Conservation (phyloP, 2,113 vertebrate genomes). For the Empidonax traillii region DNA sequence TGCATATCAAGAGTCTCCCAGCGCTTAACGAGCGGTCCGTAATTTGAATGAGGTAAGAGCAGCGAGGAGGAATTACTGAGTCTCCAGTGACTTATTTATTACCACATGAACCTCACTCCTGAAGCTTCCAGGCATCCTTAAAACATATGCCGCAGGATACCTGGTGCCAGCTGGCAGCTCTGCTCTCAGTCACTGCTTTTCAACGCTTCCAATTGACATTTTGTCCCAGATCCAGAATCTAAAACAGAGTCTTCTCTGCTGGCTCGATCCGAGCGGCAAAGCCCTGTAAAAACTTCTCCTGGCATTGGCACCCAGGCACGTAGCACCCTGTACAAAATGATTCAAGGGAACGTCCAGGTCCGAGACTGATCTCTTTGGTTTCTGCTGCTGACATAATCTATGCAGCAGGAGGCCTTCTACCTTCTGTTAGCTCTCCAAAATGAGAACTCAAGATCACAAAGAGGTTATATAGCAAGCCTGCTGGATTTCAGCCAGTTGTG, state of each 20-base stretch:
- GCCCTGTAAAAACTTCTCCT: background rate
- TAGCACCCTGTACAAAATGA: background rate
- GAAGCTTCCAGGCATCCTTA: slow-evolving; percentile 34
- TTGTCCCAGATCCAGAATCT: slow-evolving; percentile 38
- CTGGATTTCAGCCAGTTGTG: background rate
- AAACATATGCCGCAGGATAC: background rate
- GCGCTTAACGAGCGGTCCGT: background rate
- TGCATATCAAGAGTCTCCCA: background rate
- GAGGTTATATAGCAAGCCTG: background rate
- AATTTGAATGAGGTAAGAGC: slow-evolving; percentile 6
- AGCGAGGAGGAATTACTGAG: background rate
- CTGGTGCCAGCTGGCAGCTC: slow-evolving; percentile 48
- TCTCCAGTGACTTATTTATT: background rate
- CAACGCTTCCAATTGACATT: background rate
- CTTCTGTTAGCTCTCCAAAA: slow-evolving; percentile 41
- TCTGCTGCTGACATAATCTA: slow-evolving; percentile 7
- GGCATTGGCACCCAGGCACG: background rate
- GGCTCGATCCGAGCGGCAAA: background rate
- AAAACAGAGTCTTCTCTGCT: slow-evolving; percentile 9
- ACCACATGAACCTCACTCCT: background rate
- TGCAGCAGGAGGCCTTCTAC: slow-evolving; percentile 14
- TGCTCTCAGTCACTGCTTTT: background rate
- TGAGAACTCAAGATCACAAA: background rate
- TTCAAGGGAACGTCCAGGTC: background rate
- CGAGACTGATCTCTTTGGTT: background rate